A percentile compares a stretch with the other conserved stretches of the same genome.
Evolutionary conservation across 2,888 invertebrate species (phyloP).

Genomic region (Andrena bicolor): DNA sequence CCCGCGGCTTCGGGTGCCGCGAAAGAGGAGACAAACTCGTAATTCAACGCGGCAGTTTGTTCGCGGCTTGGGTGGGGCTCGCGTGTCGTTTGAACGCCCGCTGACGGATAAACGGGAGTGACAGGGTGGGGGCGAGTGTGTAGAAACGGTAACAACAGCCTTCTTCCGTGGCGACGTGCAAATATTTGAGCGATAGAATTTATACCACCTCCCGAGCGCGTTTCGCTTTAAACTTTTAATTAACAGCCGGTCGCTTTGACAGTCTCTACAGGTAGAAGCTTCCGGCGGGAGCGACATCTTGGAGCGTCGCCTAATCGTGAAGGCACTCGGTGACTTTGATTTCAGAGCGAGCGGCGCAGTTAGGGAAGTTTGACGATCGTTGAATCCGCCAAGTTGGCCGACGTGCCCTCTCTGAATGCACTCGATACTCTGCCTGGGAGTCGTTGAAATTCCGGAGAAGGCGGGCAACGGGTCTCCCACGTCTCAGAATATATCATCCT

Average conservation of each 20-base stretch:
- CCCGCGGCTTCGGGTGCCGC: constrained; percentile 31
- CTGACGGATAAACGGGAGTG: neutral
- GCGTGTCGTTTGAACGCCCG: constrained; percentile 40
- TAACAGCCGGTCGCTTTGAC: constrained; percentile 56
- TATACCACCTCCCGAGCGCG: constrained; percentile 4
- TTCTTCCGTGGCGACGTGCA: constrained; percentile 50
- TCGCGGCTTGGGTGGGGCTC: constrained; percentile 47
- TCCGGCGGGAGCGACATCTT: neutral
- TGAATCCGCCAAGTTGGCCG: constrained; percentile 45
- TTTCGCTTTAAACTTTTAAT: constrained; percentile 71
- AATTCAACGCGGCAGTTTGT: constrained; percentile 57
- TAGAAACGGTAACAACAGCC: constrained; percentile 17
- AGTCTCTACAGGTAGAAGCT: constrained; percentile 22
- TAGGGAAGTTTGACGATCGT: constrained; percentile 60
- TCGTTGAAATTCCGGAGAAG: constrained; percentile 14
- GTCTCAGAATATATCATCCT: neutral
- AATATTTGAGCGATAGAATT: constrained; percentile 69
- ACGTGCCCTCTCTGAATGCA: neutral
- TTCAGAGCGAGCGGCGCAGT: constrained; percentile 45
- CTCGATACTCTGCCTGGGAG: neutral
- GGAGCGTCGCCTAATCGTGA: too few species aligned
- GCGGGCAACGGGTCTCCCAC: neutral
- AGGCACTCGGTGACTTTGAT: constrained; percentile 27
- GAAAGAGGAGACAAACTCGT: constrained; percentile 34
- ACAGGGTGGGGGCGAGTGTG: neutral